Base-by-base conservation (phyloP, 2,888 invertebrate species). In the Drosophila nr. medialis region DNA sequence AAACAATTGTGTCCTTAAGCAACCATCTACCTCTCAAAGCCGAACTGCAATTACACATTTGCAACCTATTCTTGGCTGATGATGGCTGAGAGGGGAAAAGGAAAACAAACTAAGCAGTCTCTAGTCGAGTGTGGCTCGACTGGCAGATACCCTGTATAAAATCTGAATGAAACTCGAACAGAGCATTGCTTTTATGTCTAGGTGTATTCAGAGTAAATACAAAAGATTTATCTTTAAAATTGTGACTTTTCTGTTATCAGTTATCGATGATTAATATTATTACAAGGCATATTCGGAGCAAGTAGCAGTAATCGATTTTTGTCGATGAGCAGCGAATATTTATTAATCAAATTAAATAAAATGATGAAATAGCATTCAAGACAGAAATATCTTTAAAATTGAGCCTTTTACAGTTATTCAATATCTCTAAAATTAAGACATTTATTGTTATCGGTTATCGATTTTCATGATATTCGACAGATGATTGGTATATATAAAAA, bases 1-100 rank as follows among this genome's bases (percentile, higher is more conserved):
- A 75, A 86, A 83, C 83, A 81, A 86, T 84, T 85, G 73, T 77
- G 73, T 80, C 77, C 86, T 73, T 54, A 66, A 38, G 56, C 64
- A 36, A 63, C 40, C 38, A 49, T 30, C 68, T 56, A 53, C 13
- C 42, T 36, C 51, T 40, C 50, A 27, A 42, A 32, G 60, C 40
- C 45, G 15, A 45, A 62, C 81, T 81, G 82, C 85, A 85, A 89
- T 87, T 85, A 87, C 85, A 84, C 72, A 84, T 73, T 81, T 69
- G 80, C 67, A 65, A 45, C 45, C 45, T 8, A 24, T 45, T 24
- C 45, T 15, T 45, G 24, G 24, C 45, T 2, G 45, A 24, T 45
- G 45, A 24, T 45, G 45, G 45, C 24, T 4, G 15, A 8, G 24
- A 15, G 15, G 15, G 24, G 15, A 45, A 24, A 13, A 24, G 1